Conservation (phyloP, 1,140 invertebrate genomes). For the Solen grandis region DNA sequence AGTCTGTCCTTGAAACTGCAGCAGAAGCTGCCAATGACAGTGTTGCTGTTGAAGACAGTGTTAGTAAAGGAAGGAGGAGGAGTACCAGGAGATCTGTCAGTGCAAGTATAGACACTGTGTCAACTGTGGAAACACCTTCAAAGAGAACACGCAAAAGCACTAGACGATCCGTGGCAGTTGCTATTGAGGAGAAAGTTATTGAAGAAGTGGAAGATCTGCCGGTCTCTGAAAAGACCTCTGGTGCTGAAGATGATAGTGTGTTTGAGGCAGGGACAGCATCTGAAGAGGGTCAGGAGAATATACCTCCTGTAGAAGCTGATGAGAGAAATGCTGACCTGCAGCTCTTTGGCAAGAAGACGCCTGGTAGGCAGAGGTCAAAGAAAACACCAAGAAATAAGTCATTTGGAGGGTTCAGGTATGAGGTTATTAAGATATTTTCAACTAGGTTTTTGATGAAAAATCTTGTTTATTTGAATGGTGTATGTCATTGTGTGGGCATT, state of each 20-base stretch:
- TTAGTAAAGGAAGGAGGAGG: constrained; percentile 3
- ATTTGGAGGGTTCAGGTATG: constrained; percentile 52
- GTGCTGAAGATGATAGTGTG: background rate
- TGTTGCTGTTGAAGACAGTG: background rate
- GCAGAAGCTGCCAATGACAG: background rate
- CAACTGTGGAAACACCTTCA: background rate
- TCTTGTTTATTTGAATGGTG: background rate
- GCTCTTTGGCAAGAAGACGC: too few species aligned
- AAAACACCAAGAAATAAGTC: constrained; percentile 36
- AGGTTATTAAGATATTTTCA: background rate
- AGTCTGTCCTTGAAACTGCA: background rate
- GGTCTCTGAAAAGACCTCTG: background rate
- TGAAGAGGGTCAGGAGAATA: too few species aligned
- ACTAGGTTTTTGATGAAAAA: background rate
- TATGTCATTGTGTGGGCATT: too few species aligned
- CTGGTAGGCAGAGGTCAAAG: background rate
- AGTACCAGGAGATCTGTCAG: constrained; percentile 18
- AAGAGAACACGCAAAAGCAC: background rate
- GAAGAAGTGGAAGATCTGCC: background rate
- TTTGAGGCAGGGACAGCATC: background rate
- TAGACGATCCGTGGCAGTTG: constrained; percentile 26
- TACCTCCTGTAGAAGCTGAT: too few species aligned
- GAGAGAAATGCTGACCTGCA: too few species aligned
- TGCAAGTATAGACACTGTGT: too few species aligned
- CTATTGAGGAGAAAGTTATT: background rate